Evolutionary conservation across 2,113 vertebrate genomes (phyloP).

Genomic region (Antidorcas marsupialis): DNA sequence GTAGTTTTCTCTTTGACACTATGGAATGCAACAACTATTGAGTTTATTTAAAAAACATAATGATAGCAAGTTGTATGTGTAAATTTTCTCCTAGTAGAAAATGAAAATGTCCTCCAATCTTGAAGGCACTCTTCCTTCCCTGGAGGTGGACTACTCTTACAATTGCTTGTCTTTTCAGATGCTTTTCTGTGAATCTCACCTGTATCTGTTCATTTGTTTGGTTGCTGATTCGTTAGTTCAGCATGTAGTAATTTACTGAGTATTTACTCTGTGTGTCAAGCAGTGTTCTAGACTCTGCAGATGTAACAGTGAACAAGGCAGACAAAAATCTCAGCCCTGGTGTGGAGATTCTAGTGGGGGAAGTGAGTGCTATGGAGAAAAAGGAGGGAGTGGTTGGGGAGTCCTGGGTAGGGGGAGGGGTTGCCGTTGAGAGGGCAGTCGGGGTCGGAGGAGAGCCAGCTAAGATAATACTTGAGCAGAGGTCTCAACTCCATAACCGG

Average conservation of each 20-base stretch:
- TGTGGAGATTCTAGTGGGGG: not conserved
- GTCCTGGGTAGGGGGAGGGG: not conserved
- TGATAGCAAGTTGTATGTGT: not conserved
- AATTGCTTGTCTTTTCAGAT: not conserved
- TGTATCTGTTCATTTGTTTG: not conserved
- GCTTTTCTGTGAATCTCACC: not conserved
- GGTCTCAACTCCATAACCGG: not conserved
- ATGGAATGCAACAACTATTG: not conserved
- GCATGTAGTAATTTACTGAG: too few species aligned
- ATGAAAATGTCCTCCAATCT: rapidly evolving
- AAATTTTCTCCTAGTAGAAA: not conserved
- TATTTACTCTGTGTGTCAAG: not conserved
- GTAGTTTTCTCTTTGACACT: not conserved
- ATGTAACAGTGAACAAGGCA: not conserved
- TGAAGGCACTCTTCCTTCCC: too few species aligned
- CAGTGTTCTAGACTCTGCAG: not conserved
- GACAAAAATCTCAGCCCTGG: not conserved
- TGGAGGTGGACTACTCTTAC: rapidly evolving
- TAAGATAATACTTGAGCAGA: not conserved
- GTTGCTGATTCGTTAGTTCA: not conserved
- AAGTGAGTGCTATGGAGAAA: not conserved
- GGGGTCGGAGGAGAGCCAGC: not conserved
- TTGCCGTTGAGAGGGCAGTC: not conserved
- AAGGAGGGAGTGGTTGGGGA: not conserved
- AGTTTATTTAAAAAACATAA: not conserved